Base-by-base conservation (phyloP, 2,888 invertebrate species). In the Salpingus planirostris region DNA sequence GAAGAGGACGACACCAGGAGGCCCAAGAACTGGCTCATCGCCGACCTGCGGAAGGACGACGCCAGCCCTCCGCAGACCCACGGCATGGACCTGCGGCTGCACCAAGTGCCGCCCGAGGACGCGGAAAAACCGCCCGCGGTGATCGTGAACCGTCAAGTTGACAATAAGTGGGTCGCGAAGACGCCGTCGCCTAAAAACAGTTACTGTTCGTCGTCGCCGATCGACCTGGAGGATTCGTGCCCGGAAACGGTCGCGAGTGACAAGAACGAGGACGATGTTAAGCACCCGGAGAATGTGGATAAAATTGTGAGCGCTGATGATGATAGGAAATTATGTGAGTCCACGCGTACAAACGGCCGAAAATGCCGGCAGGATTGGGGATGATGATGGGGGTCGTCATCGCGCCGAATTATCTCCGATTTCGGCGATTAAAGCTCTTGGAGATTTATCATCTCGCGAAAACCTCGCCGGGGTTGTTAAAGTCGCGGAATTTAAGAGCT, bases 1-100 rank as follows among this genome's bases (percentile, higher is more conserved):
- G 60, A 62, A 50, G 58, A 55, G 12, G 54, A 55, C 3, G 50
- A 55, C 15, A 38, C 50, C 14, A 57, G 50, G 50, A 51, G 52
- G 38, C 61, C 63, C 13, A 64, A 63, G 50, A 65, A 65, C 44
- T 65, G 65, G 65, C 52, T 65, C 18, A 63, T 62, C 32, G 58
- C 61, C 21, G 61, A 63, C 40, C 52, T 57, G 14, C 55, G 52
- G 47, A 53, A 50, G 43, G 46, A 21, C 15, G 15, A 21, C 25
- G 24, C 31, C 23, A 23, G 10, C 23, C 5, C 5, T 10, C 5
- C 23, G 4, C 29, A 27, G 24, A 43, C 50, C 15, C 55, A 56
- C 27, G 60, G 61, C 12, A 59, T 62, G 31, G 61, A 62, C 39
- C 50, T 62, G 36, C 49, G 59, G 18, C 43, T 59, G 14, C 33